A percentile compares a stretch with the other conserved stretches of the same genome.
Conservation (phyloP, 2,797 vertebrate genomes). For the Alauda arvensis region DNA sequence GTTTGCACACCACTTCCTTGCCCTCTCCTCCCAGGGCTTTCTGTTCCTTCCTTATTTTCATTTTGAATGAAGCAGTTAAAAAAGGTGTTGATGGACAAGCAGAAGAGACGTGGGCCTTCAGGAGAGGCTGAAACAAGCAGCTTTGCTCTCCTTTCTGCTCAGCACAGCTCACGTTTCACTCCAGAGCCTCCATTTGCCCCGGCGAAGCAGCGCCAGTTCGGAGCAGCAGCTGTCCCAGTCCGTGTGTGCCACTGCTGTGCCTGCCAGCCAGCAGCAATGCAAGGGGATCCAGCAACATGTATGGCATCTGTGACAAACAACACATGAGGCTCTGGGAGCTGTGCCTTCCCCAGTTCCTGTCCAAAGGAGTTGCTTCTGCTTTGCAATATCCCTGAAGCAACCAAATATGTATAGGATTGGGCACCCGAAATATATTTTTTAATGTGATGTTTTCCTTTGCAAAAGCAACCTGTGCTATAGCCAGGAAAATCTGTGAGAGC, state of each 20-base stretch:
- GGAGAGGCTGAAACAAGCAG: background rate
- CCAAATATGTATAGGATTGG: background rate
- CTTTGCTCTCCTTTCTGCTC: background rate
- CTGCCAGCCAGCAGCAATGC: background rate
- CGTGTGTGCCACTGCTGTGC: fast-evolving
- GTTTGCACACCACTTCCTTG: background rate
- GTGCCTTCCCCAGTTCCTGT: background rate
- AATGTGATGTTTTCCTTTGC: background rate
- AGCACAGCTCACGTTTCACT: background rate
- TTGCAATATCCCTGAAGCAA: background rate
- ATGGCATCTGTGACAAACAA: background rate
- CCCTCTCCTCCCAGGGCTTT: background rate
- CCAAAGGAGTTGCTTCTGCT: background rate
- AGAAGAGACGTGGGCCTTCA: background rate
- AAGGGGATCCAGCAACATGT: background rate
- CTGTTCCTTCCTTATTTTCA: background rate
- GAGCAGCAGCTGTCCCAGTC: background rate
- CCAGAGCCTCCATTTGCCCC: background rate
- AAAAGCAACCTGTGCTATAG: background rate
- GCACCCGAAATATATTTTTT: background rate
- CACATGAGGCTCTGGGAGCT: background rate
- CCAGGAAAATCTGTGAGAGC: background rate
- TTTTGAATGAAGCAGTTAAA: background rate
- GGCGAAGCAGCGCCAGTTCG: fast-evolving
- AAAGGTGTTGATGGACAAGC: background rate